Percentiles rank a stretch among this genome's conserved stretches.
phyloP scores from a whole-genome alignment of 1,140 invertebrate species.

The Neotoxoptera formosana region DNA sequence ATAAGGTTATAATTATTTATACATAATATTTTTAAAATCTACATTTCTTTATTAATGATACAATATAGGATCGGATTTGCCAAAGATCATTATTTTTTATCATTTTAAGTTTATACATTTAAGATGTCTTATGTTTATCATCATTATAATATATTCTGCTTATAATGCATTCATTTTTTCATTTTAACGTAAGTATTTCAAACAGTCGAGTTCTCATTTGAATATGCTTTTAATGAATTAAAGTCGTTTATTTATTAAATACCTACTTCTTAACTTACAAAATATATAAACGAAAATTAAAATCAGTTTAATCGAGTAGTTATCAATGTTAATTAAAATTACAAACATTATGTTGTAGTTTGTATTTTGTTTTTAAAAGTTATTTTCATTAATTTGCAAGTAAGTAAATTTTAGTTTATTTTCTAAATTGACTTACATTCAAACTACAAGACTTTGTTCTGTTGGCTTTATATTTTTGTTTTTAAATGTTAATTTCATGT shows the following conservation, averaged over 20 bases:
- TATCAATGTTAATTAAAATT: neutral
- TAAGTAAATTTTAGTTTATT: neutral
- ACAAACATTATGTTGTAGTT: neutral
- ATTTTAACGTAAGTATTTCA: neutral
- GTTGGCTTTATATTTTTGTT: neutral
- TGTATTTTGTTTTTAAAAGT: neutral
- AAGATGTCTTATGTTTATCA: neutral
- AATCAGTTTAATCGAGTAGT: neutral
- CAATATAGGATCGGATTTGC: too few relatives aligned
- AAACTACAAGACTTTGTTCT: neutral
- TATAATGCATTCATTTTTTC: neutral
- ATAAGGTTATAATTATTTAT: too few relatives aligned
- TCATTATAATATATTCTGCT: neutral
- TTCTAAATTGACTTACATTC: neutral
- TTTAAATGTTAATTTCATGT: neutral
- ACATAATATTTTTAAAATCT: too few relatives aligned
- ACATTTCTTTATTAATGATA: too few relatives aligned
- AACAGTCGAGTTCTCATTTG: neutral
- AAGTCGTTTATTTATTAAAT: neutral
- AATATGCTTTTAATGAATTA: neutral
- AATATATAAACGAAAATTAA: neutral
- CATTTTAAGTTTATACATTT: neutral
- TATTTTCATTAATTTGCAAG: neutral
- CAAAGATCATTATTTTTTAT: too few relatives aligned
- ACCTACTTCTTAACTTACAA: neutral